Evolutionary conservation across 2,797 vertebrate species (phyloP).

Genomic region (Brachymystax lenok): DNA sequence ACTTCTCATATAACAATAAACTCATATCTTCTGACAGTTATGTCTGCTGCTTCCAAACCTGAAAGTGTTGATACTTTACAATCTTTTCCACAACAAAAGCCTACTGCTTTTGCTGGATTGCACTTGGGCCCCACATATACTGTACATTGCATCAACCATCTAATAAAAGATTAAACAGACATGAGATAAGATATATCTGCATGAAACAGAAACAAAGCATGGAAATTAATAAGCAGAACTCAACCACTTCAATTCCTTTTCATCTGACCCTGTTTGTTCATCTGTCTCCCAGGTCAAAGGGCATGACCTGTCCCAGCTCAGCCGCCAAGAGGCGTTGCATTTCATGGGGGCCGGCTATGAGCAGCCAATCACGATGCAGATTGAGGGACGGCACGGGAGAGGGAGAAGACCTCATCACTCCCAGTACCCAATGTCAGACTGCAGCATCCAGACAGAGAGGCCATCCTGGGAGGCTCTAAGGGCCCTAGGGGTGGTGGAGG

Average conservation of each 20-base stretch:
- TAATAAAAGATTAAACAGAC: too few relatives aligned
- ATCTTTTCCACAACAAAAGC: neutral
- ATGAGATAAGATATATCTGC: too few relatives aligned
- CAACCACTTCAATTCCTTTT: neutral
- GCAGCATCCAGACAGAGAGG: constrained; percentile 53
- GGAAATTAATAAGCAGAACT: neutral
- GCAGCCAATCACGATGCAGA: constrained; percentile 65
- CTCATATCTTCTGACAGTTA: too few relatives aligned
- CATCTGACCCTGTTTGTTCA: neutral
- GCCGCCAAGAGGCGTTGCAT: constrained; percentile 58
- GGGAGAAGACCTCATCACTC: constrained; percentile 43
- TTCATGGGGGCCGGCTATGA: constrained; percentile 67
- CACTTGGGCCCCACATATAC: too few relatives aligned
- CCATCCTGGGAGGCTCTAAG: constrained; percentile 67
- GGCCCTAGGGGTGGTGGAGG: constrained; percentile 66
- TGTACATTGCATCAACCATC: too few relatives aligned
- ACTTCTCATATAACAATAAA: neutral
- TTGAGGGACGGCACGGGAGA: constrained; percentile 54
- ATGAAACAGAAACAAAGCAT: too few relatives aligned
- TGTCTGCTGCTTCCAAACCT: neutral
- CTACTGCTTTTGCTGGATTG: too few relatives aligned
- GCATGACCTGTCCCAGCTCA: constrained; percentile 48
- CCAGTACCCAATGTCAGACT: constrained; percentile 44
- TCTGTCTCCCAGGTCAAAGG: constrained; percentile 52
- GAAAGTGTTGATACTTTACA: too few relatives aligned